These are phyloP conservation scores for Pollenia amentaria DNA, from an alignment of 2,888 invertebrate species.

Conservation along the genomic window DNA sequence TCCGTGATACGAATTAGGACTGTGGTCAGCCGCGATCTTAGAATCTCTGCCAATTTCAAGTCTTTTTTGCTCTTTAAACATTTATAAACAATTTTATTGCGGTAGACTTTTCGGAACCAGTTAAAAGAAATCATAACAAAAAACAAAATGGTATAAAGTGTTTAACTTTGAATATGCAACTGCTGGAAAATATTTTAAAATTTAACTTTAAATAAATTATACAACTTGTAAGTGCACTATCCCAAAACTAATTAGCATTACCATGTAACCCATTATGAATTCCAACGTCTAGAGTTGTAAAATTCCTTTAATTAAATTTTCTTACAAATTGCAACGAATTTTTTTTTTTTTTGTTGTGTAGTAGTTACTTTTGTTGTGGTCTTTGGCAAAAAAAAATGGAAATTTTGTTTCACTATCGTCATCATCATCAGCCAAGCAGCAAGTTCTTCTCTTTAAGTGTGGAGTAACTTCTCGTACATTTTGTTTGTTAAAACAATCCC, in stretches of 20 bases:
- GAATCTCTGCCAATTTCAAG: no score
- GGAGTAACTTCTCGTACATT: conserved; percentile 20
- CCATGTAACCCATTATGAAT: conserved; percentile 21
- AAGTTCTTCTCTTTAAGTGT: conserved; percentile 21
- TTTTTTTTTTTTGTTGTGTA: not conserved
- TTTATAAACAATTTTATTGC: no score
- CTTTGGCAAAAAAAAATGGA: conserved; percentile 33
- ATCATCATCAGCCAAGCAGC: conserved; percentile 35
- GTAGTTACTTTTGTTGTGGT: conserved; percentile 7
- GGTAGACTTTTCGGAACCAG: no score
- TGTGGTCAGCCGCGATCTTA: no score
- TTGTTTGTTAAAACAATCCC: conserved; percentile 51
- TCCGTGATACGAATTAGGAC: no score
- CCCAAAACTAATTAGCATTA: conserved; percentile 31
- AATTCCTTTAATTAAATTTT: conserved; percentile 49
- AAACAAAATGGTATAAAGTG: no score
- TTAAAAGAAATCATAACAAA: no score
- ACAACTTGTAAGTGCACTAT: not conserved
- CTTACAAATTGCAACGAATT: conserved; percentile 41
- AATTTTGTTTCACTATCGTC: conserved; percentile 32
- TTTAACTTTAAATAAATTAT: not conserved
- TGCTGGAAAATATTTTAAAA: no score
- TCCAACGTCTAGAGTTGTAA: conserved; percentile 28
- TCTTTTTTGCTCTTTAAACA: no score
- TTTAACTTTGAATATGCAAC: no score